A percentile compares a stretch with the other conserved stretches of the same genome.
phyloP scores from a whole-genome alignment of 2,113 vertebrate species.

The Sapajus apella region DNA sequence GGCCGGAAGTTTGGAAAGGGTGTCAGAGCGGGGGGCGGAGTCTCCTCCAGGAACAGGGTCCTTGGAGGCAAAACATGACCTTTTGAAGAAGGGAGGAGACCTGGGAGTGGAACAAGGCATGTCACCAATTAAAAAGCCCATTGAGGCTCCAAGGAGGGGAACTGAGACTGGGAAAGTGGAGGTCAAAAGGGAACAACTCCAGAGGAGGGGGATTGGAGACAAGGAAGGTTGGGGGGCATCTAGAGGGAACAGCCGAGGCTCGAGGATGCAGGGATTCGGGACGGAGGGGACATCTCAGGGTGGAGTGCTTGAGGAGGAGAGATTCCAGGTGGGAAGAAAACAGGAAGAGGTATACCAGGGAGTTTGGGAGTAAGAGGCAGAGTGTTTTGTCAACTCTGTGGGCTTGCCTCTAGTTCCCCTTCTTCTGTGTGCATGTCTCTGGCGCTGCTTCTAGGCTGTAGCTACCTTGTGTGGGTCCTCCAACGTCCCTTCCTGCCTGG shows the following conservation, averaged over 20 bases:
- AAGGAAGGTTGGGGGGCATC: not conserved
- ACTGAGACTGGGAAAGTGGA: not conserved
- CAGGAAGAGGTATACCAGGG: not conserved
- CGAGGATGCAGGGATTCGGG: not conserved
- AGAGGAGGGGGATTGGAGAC: not conserved
- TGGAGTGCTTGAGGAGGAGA: not conserved
- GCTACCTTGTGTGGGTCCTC: not conserved
- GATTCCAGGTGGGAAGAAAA: not conserved
- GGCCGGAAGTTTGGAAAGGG: not conserved
- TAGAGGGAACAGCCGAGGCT: not conserved
- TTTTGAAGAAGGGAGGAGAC: not conserved
- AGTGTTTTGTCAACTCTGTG: not conserved
- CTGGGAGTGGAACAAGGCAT: not conserved
- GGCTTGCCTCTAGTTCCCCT: not conserved
- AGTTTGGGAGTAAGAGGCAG: not conserved
- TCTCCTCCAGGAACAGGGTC: not conserved
- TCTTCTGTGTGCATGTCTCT: accelerated
- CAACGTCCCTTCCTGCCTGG: constrained; percentile 1
- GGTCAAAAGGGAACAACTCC: not conserved
- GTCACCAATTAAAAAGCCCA: not conserved
- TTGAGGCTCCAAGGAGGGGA: not conserved
- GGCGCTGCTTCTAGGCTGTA: constrained; percentile 35
- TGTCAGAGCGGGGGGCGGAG: not conserved
- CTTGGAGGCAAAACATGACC: not conserved
- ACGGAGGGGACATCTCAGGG: not conserved